Conservation (phyloP, 2,888 invertebrate species). For the Epiblema foenella region DNA sequence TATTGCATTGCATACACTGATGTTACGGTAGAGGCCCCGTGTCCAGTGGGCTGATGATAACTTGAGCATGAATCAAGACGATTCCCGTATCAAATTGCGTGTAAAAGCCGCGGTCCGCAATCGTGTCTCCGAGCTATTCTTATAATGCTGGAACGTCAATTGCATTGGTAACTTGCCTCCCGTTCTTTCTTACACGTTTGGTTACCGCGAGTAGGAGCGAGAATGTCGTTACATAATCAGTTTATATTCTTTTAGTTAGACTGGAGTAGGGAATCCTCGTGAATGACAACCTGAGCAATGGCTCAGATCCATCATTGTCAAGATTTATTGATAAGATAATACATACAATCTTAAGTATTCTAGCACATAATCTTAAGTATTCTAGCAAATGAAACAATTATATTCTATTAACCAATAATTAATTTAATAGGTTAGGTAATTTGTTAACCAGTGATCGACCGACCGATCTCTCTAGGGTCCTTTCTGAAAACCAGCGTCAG, state of each 20-base stretch:
- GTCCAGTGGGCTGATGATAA: no score
- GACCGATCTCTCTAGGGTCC: no score
- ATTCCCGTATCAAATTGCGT: neutral
- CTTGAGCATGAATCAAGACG: neutral
- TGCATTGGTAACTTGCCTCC: neutral
- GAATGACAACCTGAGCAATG: constrained; percentile 8
- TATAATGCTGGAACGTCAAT: neutral
- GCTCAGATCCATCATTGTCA: constrained; percentile 1
- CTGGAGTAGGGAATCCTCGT: neutral
- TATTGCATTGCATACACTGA: no score
- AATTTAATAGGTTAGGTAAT: no score
- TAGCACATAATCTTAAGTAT: no score
- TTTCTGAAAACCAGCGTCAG: no score
- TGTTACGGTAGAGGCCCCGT: no score
- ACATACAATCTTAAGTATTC: no score
- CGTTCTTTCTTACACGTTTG: neutral
- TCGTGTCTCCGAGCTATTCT: neutral
- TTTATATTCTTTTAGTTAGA: neutral
- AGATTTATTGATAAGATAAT: constrained; percentile 4
- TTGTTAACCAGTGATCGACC: no score
- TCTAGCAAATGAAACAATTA: no score
- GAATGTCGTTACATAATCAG: neutral
- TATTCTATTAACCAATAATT: no score
- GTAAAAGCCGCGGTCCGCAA: neutral
- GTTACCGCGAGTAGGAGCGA: neutral